Evolutionary conservation across 2,113 vertebrate genomes (phyloP).

Genomic region (Catharus fuscescens): DNA sequence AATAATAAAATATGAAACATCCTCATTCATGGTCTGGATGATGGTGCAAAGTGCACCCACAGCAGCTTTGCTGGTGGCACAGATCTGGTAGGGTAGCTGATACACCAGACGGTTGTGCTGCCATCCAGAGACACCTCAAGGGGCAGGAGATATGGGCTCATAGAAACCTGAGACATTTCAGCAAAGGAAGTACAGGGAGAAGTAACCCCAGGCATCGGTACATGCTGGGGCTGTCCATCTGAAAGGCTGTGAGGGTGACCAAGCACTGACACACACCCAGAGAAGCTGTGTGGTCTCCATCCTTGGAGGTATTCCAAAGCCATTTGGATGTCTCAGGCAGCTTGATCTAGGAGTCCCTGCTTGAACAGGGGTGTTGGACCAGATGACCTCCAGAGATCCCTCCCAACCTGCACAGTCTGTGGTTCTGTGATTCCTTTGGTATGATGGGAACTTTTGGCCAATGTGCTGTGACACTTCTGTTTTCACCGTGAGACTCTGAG

Average conservation of each 20-base stretch:
- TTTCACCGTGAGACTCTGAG: background rate
- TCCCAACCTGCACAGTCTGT: background rate
- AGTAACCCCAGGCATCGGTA: background rate
- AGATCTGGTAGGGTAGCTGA: background rate
- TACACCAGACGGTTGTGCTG: background rate
- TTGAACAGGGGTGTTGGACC: background rate
- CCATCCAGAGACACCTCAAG: background rate
- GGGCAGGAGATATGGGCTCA: background rate
- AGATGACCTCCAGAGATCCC: background rate
- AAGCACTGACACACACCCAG: background rate
- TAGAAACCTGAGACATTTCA: background rate
- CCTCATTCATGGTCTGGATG: background rate
- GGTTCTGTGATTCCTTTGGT: background rate
- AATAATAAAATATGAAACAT: background rate
- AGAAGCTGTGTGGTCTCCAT: background rate
- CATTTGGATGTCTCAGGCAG: background rate
- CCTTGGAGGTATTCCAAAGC: background rate
- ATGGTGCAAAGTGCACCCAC: background rate
- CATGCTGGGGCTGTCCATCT: background rate
- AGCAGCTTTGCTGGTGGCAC: background rate
- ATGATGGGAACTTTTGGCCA: background rate
- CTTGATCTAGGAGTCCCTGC: background rate
- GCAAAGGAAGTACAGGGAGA: background rate
- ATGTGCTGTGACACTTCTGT: background rate
- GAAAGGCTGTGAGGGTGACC: background rate